Conservation (phyloP, 2,797 vertebrate species). For the Helicolenus hilgendorfi region DNA sequence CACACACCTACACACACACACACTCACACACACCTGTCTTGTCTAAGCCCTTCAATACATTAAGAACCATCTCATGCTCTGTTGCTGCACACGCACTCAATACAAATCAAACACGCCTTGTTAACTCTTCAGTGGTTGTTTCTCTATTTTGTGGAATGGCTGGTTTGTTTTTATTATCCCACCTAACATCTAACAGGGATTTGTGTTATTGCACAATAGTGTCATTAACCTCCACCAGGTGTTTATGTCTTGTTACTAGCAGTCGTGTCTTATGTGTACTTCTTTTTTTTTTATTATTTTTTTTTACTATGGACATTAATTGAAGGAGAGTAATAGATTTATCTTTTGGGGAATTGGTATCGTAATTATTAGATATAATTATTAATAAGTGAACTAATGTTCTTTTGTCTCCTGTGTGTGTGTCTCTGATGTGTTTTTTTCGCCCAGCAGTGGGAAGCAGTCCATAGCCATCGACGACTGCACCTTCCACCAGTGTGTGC, state of each 20-base stretch:
- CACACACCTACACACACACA: conserved; percentile 43
- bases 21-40: conserved; percentile 42
- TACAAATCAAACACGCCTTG: conserved; percentile 36
- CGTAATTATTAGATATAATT: not conserved
- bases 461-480: conserved; percentile 93
- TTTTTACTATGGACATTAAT: not conserved
- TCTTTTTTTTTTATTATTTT: not conserved
- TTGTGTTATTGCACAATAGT: conserved; percentile 38
- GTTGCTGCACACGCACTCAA: conserved; percentile 33
- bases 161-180: conserved; percentile 48
- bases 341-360: not conserved
- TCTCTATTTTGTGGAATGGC: conserved; percentile 42
- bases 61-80: conserved; percentile 52
- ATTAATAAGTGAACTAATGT: not conserved
- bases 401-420: not conserved
- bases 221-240: conserved; percentile 46
- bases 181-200: conserved; percentile 47
- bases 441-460: conserved; percentile 94
- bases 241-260: conserved; percentile 35
- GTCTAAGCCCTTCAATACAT: conserved; percentile 55
- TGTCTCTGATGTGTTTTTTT: conserved; percentile 38
- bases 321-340: conserved; percentile 45
- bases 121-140: conserved; percentile 60
- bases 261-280: conserved; percentile 35
- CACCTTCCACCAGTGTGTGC: conserved; percentile 93